Percentiles rank a stretch among this genome's conserved stretches.
phyloP scores from a whole-genome alignment of 1,140 invertebrate species.

The Camponotus vicinus region DNA sequence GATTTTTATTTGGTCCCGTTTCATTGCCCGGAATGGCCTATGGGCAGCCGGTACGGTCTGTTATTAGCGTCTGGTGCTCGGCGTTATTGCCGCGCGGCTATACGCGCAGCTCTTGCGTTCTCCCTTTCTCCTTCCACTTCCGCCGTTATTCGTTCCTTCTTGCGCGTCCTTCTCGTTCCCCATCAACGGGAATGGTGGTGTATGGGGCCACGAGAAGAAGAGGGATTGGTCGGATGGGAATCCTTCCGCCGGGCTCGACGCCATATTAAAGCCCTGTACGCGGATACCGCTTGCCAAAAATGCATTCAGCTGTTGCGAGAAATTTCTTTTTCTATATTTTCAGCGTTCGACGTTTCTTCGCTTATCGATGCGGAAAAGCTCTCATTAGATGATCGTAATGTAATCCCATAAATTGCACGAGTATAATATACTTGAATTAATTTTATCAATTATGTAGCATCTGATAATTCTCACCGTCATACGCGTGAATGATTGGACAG shows the following conservation, averaged over 20 bases:
- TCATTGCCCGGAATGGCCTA: slow-evolving; percentile 85
- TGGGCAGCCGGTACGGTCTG: slow-evolving; percentile 85
- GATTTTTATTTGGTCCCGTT: slow-evolving; percentile 85
- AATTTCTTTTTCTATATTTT: neutral
- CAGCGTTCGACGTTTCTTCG: neutral
- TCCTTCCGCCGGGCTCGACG: slow-evolving; percentile 74
- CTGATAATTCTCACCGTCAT: slow-evolving; percentile 13
- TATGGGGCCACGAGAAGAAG: slow-evolving; percentile 75
- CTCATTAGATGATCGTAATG: neutral
- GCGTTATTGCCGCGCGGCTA: slow-evolving; percentile 84
- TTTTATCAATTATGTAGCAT: neutral
- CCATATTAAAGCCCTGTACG: slow-evolving; percentile 73
- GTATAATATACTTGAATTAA: neutral
- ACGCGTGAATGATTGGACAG: slow-evolving; percentile 2
- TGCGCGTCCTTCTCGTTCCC: slow-evolving; percentile 75
- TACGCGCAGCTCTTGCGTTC: slow-evolving; percentile 77
- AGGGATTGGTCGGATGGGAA: slow-evolving; percentile 82
- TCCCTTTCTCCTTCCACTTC: slow-evolving; percentile 70
- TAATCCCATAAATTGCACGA: neutral
- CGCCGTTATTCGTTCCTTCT: slow-evolving; percentile 57
- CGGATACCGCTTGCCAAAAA: slow-evolving; percentile 62
- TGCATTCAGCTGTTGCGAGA: slow-evolving; percentile 3
- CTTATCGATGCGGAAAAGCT: neutral
- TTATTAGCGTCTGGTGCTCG: slow-evolving; percentile 87
- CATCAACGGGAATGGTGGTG: slow-evolving; percentile 74